Percentiles rank a stretch among this genome's conserved stretches.
phyloP scores from a whole-genome alignment of 1,140 invertebrate species.

The Anastrepha ludens region DNA sequence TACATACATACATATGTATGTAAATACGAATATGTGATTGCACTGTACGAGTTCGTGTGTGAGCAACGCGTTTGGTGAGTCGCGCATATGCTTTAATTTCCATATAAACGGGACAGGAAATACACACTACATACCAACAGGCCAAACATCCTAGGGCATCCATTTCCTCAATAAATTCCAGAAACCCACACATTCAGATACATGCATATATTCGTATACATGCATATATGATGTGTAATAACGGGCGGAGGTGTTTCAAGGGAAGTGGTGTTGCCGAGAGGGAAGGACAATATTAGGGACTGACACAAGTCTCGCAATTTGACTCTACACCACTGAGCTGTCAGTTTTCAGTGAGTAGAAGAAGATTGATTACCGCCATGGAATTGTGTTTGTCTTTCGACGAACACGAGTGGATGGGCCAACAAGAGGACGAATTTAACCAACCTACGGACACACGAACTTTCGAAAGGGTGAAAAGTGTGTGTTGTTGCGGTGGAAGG shows the following conservation, averaged over 20 bases:
- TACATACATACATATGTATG: no score
- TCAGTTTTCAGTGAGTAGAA: conserved; percentile 71
- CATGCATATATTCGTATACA: neutral
- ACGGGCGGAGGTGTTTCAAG: neutral
- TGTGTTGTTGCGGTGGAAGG: conserved; percentile 41
- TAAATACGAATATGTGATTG: no score
- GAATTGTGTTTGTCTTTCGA: conserved; percentile 61
- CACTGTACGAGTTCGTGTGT: no score
- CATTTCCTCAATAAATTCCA: conserved; percentile 7
- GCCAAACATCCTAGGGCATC: neutral
- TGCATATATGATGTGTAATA: neutral
- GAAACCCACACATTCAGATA: neutral
- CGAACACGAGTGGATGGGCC: conserved; percentile 57
- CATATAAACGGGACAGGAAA: conserved; percentile 44
- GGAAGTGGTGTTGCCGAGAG: neutral
- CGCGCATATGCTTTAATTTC: conserved; percentile 52
- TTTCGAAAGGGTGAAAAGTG: conserved; percentile 56
- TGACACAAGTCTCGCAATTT: conserved; percentile 66
- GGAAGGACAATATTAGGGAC: conserved; percentile 12
- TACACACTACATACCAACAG: neutral
- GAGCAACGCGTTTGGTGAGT: neutral
- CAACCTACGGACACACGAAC: neutral
- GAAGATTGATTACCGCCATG: conserved; percentile 75
- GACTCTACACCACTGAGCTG: conserved; percentile 73
- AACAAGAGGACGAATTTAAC: conserved; percentile 10